Evolutionary conservation across 2,797 vertebrate species (phyloP).

Genomic region (Sylvilagus floridanus): DNA sequence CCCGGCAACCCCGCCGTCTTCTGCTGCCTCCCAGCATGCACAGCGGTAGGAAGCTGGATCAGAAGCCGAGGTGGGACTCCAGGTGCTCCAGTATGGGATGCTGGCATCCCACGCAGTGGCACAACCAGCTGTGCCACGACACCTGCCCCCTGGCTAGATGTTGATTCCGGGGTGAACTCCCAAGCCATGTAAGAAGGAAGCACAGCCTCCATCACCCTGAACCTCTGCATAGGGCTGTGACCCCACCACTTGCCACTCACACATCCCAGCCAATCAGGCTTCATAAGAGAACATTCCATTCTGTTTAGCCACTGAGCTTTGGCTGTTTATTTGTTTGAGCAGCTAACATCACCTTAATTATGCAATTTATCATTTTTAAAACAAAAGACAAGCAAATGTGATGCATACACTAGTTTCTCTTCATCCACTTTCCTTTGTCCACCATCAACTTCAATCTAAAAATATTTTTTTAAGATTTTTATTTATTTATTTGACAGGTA

Average conservation of each 20-base stretch:
- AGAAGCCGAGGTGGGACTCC: no score
- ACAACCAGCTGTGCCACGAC: no score
- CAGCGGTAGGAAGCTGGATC: no score
- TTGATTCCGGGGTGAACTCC: neutral
- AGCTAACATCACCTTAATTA: neutral
- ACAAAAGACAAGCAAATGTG: neutral
- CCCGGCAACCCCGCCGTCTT: no score
- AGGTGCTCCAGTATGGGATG: no score
- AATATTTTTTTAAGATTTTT: no score
- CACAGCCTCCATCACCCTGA: neutral
- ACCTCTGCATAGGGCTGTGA: neutral
- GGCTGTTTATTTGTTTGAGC: neutral
- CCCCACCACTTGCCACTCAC: neutral
- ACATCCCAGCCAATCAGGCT: accelerated
- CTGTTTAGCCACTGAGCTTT: neutral
- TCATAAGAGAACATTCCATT: neutral
- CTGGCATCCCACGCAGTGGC: no score
- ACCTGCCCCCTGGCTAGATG: neutral
- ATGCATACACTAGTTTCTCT: neutral
- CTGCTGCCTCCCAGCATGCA: no score
- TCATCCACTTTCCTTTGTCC: neutral
- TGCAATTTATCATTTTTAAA: neutral
- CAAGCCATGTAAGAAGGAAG: neutral
- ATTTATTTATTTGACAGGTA: no score
- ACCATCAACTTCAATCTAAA: no score